Evolutionary conservation across 2,888 invertebrate genomes (phyloP).

Genomic region (Scelioninae gen. 1): DNA sequence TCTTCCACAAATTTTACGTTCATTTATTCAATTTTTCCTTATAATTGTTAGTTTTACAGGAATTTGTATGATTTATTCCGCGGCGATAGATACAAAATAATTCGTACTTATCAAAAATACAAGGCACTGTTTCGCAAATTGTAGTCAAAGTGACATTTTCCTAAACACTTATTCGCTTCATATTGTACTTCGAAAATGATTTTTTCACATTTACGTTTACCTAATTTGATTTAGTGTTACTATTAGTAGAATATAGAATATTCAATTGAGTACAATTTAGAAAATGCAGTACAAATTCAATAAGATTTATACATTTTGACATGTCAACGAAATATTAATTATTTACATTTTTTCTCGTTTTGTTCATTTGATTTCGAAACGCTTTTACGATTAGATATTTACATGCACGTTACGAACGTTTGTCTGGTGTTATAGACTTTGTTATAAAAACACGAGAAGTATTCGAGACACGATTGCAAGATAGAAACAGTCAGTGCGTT

Average conservation of each 20-base stretch:
- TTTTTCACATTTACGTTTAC: not conserved
- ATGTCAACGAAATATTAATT: not conserved
- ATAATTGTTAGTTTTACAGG: not conserved
- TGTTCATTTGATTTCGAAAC: not conserved
- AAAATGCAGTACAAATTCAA: not conserved
- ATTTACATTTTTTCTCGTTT: constrained; percentile 21
- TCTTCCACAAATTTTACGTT: not conserved
- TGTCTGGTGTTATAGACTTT: constrained; percentile 33
- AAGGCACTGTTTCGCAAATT: constrained; percentile 62
- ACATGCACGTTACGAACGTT: constrained; percentile 17
- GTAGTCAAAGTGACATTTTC: constrained; percentile 39
- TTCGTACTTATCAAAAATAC: constrained; percentile 34
- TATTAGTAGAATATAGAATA: too few species aligned
- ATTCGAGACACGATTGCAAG: constrained; percentile 22
- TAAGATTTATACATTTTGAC: constrained; percentile 4
- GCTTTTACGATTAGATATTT: not conserved
- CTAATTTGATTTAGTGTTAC: too few species aligned
- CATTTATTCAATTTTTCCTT: not conserved
- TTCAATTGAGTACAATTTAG: not conserved
- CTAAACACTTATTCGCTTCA: constrained; percentile 24
- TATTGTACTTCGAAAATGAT: constrained; percentile 18
- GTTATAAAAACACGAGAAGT: constrained; percentile 17
- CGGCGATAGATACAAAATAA: not conserved
- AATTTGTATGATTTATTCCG: not conserved
- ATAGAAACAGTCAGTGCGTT: constrained; percentile 27